These are phyloP conservation scores for Fragum sueziense DNA, from an alignment of 2,888 invertebrate species.

Conservation along the genomic window DNA sequence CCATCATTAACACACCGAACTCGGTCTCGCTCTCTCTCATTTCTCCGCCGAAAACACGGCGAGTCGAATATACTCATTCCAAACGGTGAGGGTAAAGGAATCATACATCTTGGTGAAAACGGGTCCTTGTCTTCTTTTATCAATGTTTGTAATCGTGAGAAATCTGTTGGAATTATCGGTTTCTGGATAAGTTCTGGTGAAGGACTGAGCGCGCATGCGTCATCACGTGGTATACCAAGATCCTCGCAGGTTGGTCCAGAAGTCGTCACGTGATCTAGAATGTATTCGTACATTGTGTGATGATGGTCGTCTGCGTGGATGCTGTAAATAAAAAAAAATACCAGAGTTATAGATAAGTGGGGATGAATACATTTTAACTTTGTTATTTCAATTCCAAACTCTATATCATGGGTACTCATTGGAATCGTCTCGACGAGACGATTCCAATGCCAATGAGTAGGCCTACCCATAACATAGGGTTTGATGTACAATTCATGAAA, in stretches of 20 bases:
- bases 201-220: slow-evolving; percentile 32
- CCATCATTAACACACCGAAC: slow-evolving; percentile 82
- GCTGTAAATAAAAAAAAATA: neutral
- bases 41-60: slow-evolving; percentile 78
- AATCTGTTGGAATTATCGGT: slow-evolving; percentile 59
- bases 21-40: slow-evolving; percentile 80
- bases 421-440: no score
- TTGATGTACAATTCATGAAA: no score
- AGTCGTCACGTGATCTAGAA: slow-evolving; percentile 48
- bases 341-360: no score
- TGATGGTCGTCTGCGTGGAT: slow-evolving; percentile 14
- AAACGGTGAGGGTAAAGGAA: slow-evolving; percentile 76
- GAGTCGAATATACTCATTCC: slow-evolving; percentile 72
- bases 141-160: slow-evolving; percentile 52
- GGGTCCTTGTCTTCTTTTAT: slow-evolving; percentile 66
- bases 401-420: no score
- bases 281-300: slow-evolving; percentile 30
- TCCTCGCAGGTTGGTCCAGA: slow-evolving; percentile 77
- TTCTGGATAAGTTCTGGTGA: neutral
- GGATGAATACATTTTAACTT: no score
- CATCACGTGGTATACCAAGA: slow-evolving; percentile 75
- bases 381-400: no score
- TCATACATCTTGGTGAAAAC: slow-evolving; percentile 77
- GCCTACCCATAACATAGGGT: no score
- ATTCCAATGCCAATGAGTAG: no score